A percentile compares a stretch with the other conserved stretches of the same genome.
Evolutionary conservation across 2,888 invertebrate species (phyloP).

Genomic region (Diarsia brunnea): DNA sequence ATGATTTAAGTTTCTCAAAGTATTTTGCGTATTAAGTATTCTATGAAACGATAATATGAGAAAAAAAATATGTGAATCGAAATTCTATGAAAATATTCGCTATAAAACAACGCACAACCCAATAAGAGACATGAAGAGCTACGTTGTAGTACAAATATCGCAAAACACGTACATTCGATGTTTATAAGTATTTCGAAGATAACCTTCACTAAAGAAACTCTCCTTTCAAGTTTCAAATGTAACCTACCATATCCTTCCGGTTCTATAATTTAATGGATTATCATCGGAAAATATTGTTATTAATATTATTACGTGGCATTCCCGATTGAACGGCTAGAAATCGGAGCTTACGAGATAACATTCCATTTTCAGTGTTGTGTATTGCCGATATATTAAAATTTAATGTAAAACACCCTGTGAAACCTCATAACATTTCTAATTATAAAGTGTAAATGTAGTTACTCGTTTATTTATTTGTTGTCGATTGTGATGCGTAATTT

Average conservation of each 20-base stretch:
- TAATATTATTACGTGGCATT: conserved; percentile 14
- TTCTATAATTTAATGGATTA: conserved; percentile 6
- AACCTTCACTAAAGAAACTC: background rate
- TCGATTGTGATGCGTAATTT: background rate
- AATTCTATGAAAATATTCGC: too few relatives aligned
- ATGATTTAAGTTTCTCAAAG: too few relatives aligned
- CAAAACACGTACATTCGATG: background rate
- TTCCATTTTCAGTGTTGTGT: background rate
- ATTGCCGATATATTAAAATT: conserved; percentile 4
- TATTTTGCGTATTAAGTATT: too few relatives aligned
- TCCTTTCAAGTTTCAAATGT: background rate
- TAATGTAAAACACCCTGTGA: background rate
- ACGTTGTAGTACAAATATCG: background rate
- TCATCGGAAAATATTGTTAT: conserved; percentile 20
- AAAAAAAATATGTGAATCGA: too few relatives aligned
- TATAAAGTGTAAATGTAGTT: background rate
- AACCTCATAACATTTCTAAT: conserved; percentile 3
- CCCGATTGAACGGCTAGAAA: conserved; percentile 18
- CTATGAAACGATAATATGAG: too few relatives aligned
- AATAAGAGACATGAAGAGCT: background rate
- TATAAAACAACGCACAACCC: too few relatives aligned
- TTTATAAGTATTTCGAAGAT: background rate
- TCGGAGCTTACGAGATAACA: conserved; percentile 28
- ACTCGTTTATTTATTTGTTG: conserved; percentile 3
- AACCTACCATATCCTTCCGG: background rate